phyloP scores from a whole-genome alignment of 64 coral and sea anemone genomes.

The Stylophora pistillata region DNA sequence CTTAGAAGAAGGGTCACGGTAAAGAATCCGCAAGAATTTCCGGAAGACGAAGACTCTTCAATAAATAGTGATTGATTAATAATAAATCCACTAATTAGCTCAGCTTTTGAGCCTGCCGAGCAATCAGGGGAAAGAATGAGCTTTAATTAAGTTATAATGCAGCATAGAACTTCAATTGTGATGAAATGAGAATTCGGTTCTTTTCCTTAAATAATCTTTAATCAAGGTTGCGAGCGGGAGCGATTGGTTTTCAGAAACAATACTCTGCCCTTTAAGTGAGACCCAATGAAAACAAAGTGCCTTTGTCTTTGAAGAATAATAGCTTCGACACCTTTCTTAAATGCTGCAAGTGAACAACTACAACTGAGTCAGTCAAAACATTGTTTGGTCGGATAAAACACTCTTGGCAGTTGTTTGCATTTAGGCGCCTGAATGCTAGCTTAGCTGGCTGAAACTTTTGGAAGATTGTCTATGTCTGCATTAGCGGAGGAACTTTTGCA shows the following conservation, averaged over 20 bases:
- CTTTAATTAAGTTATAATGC: slow-evolving; percentile 2
- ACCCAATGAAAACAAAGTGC: slow-evolving; percentile 5
- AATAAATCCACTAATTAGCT: slow-evolving; percentile 25
- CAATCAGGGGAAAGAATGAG: neutral
- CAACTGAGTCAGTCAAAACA: slow-evolving; percentile 34
- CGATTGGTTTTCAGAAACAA: slow-evolving; percentile 12
- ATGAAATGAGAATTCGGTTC: neutral
- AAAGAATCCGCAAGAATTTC: slow-evolving; percentile 39
- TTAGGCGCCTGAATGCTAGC: slow-evolving; percentile 15
- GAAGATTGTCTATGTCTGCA: neutral
- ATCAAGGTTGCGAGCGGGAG: neutral
- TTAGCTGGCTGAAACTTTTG: slow-evolving; percentile 1
- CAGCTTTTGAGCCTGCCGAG: neutral
- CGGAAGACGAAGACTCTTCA: slow-evolving; percentile 21
- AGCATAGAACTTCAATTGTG: slow-evolving; percentile 7
- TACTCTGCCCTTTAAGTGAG: neutral
- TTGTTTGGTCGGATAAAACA: slow-evolving; percentile 44
- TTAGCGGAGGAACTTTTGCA: slow-evolving; percentile 10
- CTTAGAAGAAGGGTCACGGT: neutral
- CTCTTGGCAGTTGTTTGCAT: slow-evolving; percentile 29
- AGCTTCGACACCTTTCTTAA: slow-evolving; percentile 14
- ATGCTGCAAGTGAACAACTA: neutral
- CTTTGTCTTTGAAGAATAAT: slow-evolving; percentile 20
- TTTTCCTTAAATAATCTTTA: neutral
- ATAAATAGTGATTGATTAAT: slow-evolving; percentile 9